These are phyloP conservation scores for Mesocricetus auratus DNA, from an alignment of 2,113 vertebrate species.

Conservation along the genomic window DNA sequence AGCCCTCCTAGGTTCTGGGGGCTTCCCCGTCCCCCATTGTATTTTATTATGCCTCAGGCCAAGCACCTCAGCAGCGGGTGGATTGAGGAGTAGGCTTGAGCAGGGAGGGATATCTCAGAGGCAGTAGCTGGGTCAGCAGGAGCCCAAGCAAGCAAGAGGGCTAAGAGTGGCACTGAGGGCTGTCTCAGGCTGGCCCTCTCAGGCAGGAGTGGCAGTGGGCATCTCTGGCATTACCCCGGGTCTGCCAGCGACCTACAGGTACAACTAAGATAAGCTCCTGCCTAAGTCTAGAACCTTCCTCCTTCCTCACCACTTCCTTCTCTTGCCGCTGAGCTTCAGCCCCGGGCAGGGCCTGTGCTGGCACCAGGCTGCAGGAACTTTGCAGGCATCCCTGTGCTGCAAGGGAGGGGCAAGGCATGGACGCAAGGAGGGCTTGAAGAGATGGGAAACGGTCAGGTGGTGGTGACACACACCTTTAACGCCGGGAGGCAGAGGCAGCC, in stretches of 20 bases:
- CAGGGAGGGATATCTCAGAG: fast-evolving
- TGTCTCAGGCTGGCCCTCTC: not conserved
- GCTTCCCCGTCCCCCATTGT: not conserved
- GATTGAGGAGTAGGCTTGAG: not conserved
- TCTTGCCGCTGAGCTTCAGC: fast-evolving
- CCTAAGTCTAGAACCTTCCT: not conserved
- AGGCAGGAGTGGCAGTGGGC: not conserved
- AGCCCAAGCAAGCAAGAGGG: fast-evolving
- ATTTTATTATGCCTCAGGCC: fast-evolving
- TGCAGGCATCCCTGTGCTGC: not conserved
- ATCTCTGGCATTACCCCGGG: not conserved
- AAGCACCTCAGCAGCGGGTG: fast-evolving
- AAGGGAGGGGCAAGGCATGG: not conserved
- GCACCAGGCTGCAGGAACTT: no score
- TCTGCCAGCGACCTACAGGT: not conserved
- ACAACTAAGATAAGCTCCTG: not conserved
- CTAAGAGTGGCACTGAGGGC: not conserved
- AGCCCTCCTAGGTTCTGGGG: no score
- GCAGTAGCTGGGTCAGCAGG: fast-evolving
- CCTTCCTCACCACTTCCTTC: not conserved
- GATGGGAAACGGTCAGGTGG: not conserved
- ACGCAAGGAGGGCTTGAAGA: not conserved
- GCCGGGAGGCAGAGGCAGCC: not conserved
- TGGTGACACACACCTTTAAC: not conserved
- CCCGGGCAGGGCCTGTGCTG: no score